Percentiles rank a stretch among this genome's conserved stretches.
Evolutionary conservation across 2,113 vertebrate species (phyloP).

Genomic region (Phaetusa simplex): DNA sequence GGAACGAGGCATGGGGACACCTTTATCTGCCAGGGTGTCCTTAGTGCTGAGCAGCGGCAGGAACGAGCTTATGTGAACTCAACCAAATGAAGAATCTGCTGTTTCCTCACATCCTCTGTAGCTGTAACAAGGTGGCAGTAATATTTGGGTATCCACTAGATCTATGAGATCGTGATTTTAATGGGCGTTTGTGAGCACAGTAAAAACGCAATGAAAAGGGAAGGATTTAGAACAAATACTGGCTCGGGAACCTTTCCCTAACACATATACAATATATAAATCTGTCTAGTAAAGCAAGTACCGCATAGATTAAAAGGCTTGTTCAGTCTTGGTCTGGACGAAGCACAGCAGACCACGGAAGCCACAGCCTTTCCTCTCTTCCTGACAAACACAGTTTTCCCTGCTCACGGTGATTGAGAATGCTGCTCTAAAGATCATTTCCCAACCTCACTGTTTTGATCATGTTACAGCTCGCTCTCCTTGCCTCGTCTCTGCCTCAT

Average conservation of each 20-base stretch:
- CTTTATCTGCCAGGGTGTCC: neutral
- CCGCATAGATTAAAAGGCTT: neutral
- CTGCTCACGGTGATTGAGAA: neutral
- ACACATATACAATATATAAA: neutral
- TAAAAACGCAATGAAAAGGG: neutral
- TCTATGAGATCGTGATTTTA: neutral
- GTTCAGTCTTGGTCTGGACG: neutral
- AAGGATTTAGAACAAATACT: neutral
- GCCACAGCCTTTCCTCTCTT: neutral
- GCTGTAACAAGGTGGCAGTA: neutral
- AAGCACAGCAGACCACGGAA: neutral
- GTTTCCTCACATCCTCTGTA: neutral
- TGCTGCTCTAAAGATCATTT: neutral
- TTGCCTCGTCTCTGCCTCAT: neutral
- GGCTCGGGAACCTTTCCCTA: neutral
- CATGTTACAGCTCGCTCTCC: neutral
- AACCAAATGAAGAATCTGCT: neutral
- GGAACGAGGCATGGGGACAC: neutral
- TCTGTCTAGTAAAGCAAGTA: neutral
- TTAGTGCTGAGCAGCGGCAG: neutral
- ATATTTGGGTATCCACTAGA: neutral
- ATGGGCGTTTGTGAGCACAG: neutral
- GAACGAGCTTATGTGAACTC: neutral
- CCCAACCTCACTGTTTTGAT: neutral
- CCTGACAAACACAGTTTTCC: neutral